Base-by-base conservation (phyloP, 2,888 invertebrate genomes). In the Agonopterix subpropinquella region DNA sequence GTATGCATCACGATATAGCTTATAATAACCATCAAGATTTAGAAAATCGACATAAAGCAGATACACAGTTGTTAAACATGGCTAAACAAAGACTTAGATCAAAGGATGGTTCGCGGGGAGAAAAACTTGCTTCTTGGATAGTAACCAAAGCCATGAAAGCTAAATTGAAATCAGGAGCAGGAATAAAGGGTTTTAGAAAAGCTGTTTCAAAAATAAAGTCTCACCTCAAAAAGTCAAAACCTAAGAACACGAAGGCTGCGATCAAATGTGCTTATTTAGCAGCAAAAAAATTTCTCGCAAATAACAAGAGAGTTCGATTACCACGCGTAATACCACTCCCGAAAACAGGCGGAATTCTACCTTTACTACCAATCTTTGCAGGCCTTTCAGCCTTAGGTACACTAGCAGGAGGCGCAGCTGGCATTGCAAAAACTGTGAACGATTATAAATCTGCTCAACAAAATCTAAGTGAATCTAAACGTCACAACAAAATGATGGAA, bases 311-410 rank as follows among this genome's bases (percentile, higher is more conserved):
- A 8, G 13, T 47, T 35, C 2, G n/a, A 5, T 13, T 48, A 11
- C 50, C 47, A 15, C 44, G 50, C 9, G 41, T 50, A 4, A 66
- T 70, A 43, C 60, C 65, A 18, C 11, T 74, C 11, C 70, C 73
- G 5, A 73, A 73, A 61, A 49, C 49, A 36, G 72, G 72, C 15
- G 73, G 75, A 41, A 51, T 73, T 11, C 51, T 67, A 51, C 69
- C 65, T 8, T 51, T 73, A 5, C 53, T 73, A n/a, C 70, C 70
- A 8, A 52, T 76, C 35, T 68, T 74, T 61, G 67, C 72, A 1
- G 67, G 67, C 18, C 49, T 74, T 11, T 55, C 61, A 10, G 72
- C 73, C n/a, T 15, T 64, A 13, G 75, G 72, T 1, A 61, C 66
- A 11, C 50, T 74, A 47, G 59, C 63, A 4, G 71, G 72, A 41